Base-by-base conservation (phyloP, 2,797 vertebrate species). In the Rhynchotus rufescens region DNA sequence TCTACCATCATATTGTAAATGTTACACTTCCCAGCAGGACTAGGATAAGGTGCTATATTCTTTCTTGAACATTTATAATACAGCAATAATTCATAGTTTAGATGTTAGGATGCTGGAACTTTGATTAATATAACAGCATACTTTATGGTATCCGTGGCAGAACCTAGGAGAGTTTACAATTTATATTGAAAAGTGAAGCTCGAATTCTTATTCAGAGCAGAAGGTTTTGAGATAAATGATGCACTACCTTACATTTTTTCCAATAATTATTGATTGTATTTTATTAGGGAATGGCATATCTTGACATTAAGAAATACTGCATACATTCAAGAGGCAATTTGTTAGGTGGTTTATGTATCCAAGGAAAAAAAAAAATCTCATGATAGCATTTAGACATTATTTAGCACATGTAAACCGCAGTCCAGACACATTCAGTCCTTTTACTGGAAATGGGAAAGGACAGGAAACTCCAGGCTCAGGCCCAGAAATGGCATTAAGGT, bases 301-400 rank as follows among this genome's bases (percentile, higher is more conserved):
- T 85, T 94, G 90, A 95, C 92, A 83, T 96, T 94, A 96, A 89
- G 86, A 95, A 94, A 92, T 88, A 94, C 51, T 88, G 68, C 69
- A 32, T 78, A 22, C 57, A 62, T 86, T 84, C 72, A 80, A 90
- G 65, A 80, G 40, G 32, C 49, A 84, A 92, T 95, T 93, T 93
- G 92, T 94, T 87, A 87, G 17, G 25, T 78, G 34, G 76, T 56
- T 92, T 84, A 82, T 1, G 4, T 66, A 69, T 26, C 66, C 49
- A 69, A 92, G 17, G 49, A 12, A 40, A 72, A 36, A 72, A 36
- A 82, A 87, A 92, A 36, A 56, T 40, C 45, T 69, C 67, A 32
- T 73, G 61, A 45, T 71, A 86, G 23, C 34, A 51, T 32, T 92
- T 56, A 84, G 81, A 62, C 54, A 69, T 56, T 57, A 67, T 88